Conservation (phyloP, 2,797 vertebrate species). For the Hoplostethus mediterraneus region DNA sequence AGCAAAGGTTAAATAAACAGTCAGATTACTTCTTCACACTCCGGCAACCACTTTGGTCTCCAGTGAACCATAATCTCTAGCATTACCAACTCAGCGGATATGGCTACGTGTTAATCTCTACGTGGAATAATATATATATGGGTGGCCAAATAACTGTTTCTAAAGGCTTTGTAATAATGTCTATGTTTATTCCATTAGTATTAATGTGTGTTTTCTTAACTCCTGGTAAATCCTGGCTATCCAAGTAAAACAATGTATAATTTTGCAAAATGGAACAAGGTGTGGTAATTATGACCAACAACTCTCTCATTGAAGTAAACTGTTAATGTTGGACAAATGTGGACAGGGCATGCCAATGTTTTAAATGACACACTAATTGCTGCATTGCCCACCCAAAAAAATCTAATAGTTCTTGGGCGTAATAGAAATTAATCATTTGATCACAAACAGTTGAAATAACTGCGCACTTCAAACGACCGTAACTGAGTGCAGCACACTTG, state of each 20-base stretch:
- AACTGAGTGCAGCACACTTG: constrained; percentile 2
- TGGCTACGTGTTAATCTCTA: constrained; percentile 55
- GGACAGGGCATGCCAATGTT: constrained; percentile 31
- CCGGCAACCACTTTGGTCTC: constrained; percentile 72
- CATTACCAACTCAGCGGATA: constrained; percentile 53
- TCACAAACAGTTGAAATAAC: constrained; percentile 24
- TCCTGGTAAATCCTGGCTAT: constrained; percentile 47
- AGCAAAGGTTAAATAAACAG: constrained; percentile 75
- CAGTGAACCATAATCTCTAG: constrained; percentile 69
- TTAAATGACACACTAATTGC: constrained; percentile 36
- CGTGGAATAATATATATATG: constrained; percentile 59
- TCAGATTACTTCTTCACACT: constrained; percentile 76
- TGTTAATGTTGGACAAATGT: constrained; percentile 64
- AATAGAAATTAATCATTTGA: constrained; percentile 18
- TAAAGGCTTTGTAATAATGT: constrained; percentile 59
- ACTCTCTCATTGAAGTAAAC: constrained; percentile 61
- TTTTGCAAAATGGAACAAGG: constrained; percentile 71
- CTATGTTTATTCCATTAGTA: constrained; percentile 67
- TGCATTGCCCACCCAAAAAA: constrained; percentile 9
- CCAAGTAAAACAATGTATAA: constrained; percentile 70
- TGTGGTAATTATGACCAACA: constrained; percentile 64
- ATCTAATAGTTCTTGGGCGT: constrained; percentile 25
- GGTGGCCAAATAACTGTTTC: constrained; percentile 58
- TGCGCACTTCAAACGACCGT: constrained; percentile 30
- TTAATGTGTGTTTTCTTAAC: constrained; percentile 60